Percentiles rank a stretch among this genome's conserved stretches.
Evolutionary conservation across 2,888 invertebrate species (phyloP).

Genomic region (Antheraea yamamai): DNA sequence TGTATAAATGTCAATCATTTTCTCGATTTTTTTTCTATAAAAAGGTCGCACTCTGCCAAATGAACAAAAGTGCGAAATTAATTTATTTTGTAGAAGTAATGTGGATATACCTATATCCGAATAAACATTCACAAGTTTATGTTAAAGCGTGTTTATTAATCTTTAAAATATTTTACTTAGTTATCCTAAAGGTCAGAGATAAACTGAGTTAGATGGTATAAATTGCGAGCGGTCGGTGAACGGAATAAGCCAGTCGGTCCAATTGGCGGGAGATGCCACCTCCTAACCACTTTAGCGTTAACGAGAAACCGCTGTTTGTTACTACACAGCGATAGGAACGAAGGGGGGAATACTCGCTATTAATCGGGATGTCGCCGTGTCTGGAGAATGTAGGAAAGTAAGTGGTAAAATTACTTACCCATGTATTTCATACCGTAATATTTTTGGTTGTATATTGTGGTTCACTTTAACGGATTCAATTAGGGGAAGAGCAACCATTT

Average conservation of each 20-base stretch:
- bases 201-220: slow-evolving; percentile 32
- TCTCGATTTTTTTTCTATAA: too few relatives aligned
- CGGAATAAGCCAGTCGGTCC: slow-evolving; percentile 25
- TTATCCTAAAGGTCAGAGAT: slow-evolving; percentile 28
- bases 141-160: neutral
- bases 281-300: slow-evolving; percentile 33
- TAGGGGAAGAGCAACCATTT: neutral
- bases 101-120: too few relatives aligned
- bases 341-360: slow-evolving; percentile 22
- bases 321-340: slow-evolving; percentile 29
- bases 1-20: too few relatives aligned
- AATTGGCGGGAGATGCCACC: slow-evolving; percentile 27
- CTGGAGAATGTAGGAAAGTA: slow-evolving; percentile 15
- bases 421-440: neutral
- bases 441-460: neutral
- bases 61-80: too few relatives aligned
- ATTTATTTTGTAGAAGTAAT: too few relatives aligned
- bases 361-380: slow-evolving; percentile 16
- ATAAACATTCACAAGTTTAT: neutral
- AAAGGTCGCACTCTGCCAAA: neutral
- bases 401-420: neutral
- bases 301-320: slow-evolving; percentile 34
- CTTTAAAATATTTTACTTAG: slow-evolving; percentile 12
- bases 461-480: neutral
- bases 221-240: slow-evolving; percentile 29